Evolutionary conservation across 2,113 vertebrate species (phyloP), one percentile per base, ranked within the genome.

Genomic region (Papio anubis): DNA sequence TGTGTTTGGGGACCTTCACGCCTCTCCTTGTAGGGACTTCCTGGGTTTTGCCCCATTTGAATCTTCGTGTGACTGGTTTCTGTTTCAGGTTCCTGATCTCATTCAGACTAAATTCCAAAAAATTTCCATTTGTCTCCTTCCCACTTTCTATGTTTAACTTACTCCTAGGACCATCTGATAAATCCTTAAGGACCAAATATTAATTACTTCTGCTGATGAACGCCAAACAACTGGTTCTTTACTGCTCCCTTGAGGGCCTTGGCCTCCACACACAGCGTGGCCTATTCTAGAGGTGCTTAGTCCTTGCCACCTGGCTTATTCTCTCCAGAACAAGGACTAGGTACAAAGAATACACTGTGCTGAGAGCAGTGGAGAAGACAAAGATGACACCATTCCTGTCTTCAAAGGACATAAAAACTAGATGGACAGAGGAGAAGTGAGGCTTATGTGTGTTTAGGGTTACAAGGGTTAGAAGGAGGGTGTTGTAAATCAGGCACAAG

Each of bases 231-330:
- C 35, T 35, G 55, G 13, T 66, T 20, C 55, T 97, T 70, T 68
- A 88, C 93, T 93, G 87, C 76, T 82, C 78, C n/a, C 78, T 84
- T 72, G 82, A 97, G 93, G 35, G 17, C 70, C 30, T 72, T 76
- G 30, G 32, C 43, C 52, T 25, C 12, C n/a, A 32, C n/a, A 86
- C 14, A 43, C 16, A 32, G 10, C 30, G 55, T 17, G 17, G 16
- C 32, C 27, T 10, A 20, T 61, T 64, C 5, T 32, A 64, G 30
- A 61, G 27, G 17, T 38, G 32, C 66, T 84, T 79, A 59, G 43
- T 3, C 48, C 55, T 59, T 59, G 25, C 35, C 6, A 48, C 25
- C 6, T 59, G 68, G 21, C 14, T 11, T 20, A 40, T 81, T 72
- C 14, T 79, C 2, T 45, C 61, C 45, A 68, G 21, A 79, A 16